Conservation (phyloP, 2,888 invertebrate species). For the Scaptodrosophila latifasciaeformis region DNA sequence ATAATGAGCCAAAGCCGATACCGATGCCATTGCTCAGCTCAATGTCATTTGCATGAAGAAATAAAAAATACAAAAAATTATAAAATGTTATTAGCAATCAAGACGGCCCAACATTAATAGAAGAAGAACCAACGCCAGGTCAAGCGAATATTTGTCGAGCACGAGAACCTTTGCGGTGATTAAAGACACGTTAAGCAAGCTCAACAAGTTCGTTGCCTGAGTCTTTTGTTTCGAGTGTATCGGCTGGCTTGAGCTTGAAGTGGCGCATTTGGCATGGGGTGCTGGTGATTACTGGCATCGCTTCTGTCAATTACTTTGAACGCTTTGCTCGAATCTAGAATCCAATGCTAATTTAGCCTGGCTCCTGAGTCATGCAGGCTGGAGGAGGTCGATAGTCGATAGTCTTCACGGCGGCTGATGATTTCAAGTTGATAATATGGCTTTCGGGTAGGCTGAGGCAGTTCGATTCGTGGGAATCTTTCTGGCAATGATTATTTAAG, state of each 20-base stretch:
- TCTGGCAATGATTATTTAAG: slow-evolving; percentile 57
- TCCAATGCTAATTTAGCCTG: slow-evolving; percentile 36
- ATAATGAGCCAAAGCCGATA: slow-evolving; percentile 28
- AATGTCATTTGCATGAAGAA: slow-evolving; percentile 42
- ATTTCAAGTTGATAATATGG: slow-evolving; percentile 39
- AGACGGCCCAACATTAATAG: slow-evolving; percentile 22
- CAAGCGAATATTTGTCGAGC: too few relatives aligned
- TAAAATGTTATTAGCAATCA: slow-evolving; percentile 8
- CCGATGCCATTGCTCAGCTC: slow-evolving; percentile 30
- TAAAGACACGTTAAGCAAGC: slow-evolving; percentile 61
- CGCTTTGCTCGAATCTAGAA: slow-evolving; percentile 55
- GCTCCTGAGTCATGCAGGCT: slow-evolving; percentile 7
- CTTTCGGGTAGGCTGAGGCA: slow-evolving; percentile 25
- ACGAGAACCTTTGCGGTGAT: slow-evolving; percentile 24
- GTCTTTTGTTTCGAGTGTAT: slow-evolving; percentile 36
- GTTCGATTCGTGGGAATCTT: slow-evolving; percentile 57
- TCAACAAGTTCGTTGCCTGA: slow-evolving; percentile 43
- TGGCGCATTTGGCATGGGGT: slow-evolving; percentile 1
- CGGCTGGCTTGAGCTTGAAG: not conserved
- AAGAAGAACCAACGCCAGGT: slow-evolving; percentile 32
- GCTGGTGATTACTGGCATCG: slow-evolving; percentile 46
- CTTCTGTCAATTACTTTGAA: slow-evolving; percentile 45
- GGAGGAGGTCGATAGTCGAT: not conserved
- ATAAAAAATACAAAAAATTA: not conserved
- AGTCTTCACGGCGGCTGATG: slow-evolving; percentile 27